phyloP scores from a whole-genome alignment of 2,113 vertebrate genomes.

The Bujurquina vittata region DNA sequence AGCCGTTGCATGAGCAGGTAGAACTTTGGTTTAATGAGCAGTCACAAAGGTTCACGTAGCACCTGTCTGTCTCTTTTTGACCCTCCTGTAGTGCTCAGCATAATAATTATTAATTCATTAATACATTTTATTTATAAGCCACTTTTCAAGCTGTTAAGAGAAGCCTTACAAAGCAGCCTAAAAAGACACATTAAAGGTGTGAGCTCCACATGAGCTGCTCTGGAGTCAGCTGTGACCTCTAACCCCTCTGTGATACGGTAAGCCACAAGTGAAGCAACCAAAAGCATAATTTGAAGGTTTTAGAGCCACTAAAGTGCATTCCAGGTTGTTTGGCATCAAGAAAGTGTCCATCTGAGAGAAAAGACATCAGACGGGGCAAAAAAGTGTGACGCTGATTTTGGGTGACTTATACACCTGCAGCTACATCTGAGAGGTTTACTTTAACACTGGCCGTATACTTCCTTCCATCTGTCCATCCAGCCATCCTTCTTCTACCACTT shows the following conservation, averaged over 20 bases:
- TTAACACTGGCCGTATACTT: background rate
- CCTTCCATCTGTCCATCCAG: background rate
- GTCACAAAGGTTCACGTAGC: background rate
- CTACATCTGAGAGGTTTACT: background rate
- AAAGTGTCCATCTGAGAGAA: background rate
- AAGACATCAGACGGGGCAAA: background rate
- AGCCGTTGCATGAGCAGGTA: background rate
- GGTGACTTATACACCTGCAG: background rate
- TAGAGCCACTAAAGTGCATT: background rate
- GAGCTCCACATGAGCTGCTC: background rate
- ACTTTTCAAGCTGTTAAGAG: background rate
- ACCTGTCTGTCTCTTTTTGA: background rate
- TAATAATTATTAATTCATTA: conserved; percentile 9
- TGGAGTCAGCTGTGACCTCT: background rate
- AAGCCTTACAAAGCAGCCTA: background rate
- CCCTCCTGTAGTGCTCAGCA: background rate
- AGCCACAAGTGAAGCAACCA: background rate
- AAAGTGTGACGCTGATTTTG: background rate
- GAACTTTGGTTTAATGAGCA: conserved; percentile 19
- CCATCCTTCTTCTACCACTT: background rate
- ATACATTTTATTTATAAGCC: conserved; percentile 3
- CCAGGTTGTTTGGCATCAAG: background rate
- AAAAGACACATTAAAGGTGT: background rate
- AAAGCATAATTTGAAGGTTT: background rate
- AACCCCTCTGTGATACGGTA: background rate